These are phyloP conservation scores for Mermis nigrescens DNA, from an alignment of 2,888 invertebrate species.

Conservation along the genomic window DNA sequence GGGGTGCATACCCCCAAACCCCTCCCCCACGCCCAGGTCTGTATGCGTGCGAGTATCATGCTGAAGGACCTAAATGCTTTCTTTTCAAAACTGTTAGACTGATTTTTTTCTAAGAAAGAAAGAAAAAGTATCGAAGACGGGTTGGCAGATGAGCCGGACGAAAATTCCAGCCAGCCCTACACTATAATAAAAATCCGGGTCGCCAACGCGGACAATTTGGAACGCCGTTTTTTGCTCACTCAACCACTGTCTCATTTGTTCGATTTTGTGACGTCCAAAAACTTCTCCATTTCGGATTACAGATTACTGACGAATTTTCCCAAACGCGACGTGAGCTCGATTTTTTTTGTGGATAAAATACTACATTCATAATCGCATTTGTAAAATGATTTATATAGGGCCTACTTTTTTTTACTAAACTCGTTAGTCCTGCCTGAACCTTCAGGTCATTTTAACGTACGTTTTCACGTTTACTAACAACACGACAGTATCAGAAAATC, in stretches of 20 bases:
- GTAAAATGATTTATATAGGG: too few relatives aligned
- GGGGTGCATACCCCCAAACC: too few relatives aligned
- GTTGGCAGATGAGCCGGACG: slow-evolving; percentile 36
- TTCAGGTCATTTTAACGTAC: too few relatives aligned
- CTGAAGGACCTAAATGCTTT: too few relatives aligned
- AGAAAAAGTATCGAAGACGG: slow-evolving; percentile 24
- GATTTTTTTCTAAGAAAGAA: slow-evolving; percentile 7
- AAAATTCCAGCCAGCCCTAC: slow-evolving; percentile 24
- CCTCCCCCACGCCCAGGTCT: too few relatives aligned
- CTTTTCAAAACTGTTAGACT: too few relatives aligned
- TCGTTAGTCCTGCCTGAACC: too few relatives aligned
- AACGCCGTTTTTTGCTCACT: slow-evolving; percentile 51
- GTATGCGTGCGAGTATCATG: too few relatives aligned
- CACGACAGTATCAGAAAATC: too few relatives aligned
- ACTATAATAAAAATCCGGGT: slow-evolving; percentile 50
- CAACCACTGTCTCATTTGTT: slow-evolving; percentile 52
- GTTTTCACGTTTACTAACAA: too few relatives aligned
- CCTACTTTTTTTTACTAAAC: too few relatives aligned
- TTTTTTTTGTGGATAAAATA: background rate
- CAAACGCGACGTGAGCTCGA: slow-evolving; percentile 62
- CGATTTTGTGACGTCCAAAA: slow-evolving; percentile 68
- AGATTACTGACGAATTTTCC: slow-evolving; percentile 86
- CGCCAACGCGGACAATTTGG: slow-evolving; percentile 55
- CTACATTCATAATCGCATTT: too few relatives aligned
- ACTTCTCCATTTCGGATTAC: slow-evolving; percentile 64